These are phyloP conservation scores for Percina caprodes DNA, from an alignment of 2,113 vertebrate genomes.

Conservation along the genomic window DNA sequence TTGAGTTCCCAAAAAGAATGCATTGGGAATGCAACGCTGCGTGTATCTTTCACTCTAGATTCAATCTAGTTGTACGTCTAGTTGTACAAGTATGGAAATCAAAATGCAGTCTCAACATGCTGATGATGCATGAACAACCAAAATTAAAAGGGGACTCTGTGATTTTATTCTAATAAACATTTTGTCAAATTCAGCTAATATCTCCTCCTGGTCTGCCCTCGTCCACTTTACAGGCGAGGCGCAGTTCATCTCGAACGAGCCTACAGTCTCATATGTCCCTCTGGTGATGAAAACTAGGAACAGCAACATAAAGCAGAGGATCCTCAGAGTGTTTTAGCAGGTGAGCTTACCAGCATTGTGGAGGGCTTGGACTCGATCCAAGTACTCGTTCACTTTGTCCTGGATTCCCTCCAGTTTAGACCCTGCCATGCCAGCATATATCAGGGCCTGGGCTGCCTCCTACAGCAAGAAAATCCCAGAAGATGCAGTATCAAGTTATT, in stretches of 20 bases:
- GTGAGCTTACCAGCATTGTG: slow-evolving; percentile 87
- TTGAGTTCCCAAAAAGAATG: not conserved
- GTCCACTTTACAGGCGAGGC: no score
- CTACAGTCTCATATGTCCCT: not conserved
- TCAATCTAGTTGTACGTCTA: no score
- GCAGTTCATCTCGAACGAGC: no score
- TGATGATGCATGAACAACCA: no score
- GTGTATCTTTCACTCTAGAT: not conserved
- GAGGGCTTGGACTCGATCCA: slow-evolving; percentile 95
- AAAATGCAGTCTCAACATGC: not conserved
- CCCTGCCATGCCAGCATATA: slow-evolving; percentile 97
- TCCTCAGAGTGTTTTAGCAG: not conserved
- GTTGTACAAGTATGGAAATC: not conserved
- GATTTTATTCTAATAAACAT: no score
- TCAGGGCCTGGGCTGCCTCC: slow-evolving; percentile 96
- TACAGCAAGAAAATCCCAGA: slow-evolving; percentile 25
- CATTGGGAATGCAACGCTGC: not conserved
- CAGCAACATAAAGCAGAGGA: not conserved
- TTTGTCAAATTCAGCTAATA: no score
- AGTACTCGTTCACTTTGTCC: slow-evolving; percentile 95
- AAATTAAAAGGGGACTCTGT: no score
- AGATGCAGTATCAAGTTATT: not conserved
- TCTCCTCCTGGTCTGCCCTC: no score
- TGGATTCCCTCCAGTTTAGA: slow-evolving; percentile 96
- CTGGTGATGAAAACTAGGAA: not conserved